Evolutionary conservation across 2,888 invertebrate genomes (phyloP), one percentile per base, ranked within the genome.

Genomic region (Aphidius colemani): DNA sequence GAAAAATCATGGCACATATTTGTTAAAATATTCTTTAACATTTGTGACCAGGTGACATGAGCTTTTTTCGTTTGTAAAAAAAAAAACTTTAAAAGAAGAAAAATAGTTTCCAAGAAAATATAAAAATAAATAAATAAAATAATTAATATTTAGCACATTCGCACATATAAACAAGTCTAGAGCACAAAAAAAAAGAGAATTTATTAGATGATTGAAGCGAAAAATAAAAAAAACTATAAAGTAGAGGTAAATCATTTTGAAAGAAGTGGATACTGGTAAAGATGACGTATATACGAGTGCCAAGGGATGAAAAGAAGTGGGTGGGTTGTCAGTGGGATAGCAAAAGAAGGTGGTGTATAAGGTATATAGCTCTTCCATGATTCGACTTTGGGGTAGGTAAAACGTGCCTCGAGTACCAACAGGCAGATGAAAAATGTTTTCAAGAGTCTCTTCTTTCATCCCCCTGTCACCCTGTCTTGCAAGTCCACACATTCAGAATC

Each of bases 381-480:
- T 72, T 70, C 68, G 70, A 71, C 59, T 55, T 71, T 66, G 61
- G 69, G 70, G 72, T 72, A 67, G 69, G 64, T 63, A 60, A 68
- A 69, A 73, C 74, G 75, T 75, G 75, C 67, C 56, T 62, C 63
- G 73, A 63, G 66, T 75, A 71, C 70, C 59, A 69, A 66, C 68
- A 55, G 63, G 43, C 43, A 66, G 67, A 72, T 69, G 73, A 72
- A 73, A 74, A 74, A 72, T 74, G 70, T 66, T 68, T 70, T 64
- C 60, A 59, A 66, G 57, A 68, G 67, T 65, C 59, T 53, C 58
- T 63, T 64, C 64, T 66, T 65, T 67, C 68, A 59, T 67, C 61
- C 46, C n/a, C 30, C 65, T 60, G 57, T 56, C 50, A 44, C 18
- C 41, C 57, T 56, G 46, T 57, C 43, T 51, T 53, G 48, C 7